Evolutionary conservation across 2,797 vertebrate species (phyloP).

Genomic region (Apodemus agrarius): DNA sequence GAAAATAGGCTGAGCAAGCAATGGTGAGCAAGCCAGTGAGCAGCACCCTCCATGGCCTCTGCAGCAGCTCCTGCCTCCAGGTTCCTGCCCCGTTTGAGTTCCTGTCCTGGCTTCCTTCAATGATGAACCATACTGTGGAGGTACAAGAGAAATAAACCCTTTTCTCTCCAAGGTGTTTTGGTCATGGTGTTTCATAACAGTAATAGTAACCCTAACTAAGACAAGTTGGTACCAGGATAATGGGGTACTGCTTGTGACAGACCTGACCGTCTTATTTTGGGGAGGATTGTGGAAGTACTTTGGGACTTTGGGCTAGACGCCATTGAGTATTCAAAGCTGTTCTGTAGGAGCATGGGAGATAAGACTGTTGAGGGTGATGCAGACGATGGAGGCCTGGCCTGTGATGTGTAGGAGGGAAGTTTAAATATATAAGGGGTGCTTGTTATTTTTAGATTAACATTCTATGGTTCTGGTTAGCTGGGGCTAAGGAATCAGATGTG

Average conservation of each 20-base stretch:
- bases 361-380: not conserved
- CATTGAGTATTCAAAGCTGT: not conserved
- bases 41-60: not conserved
- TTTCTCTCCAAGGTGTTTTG: not conserved
- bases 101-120: not conserved
- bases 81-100: not conserved
- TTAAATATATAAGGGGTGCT: not conserved
- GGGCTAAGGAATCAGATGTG: not conserved
- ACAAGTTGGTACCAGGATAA: not conserved
- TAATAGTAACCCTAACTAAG: not conserved
- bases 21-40: not conserved
- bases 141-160: not conserved
- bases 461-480: not conserved
- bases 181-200: not conserved
- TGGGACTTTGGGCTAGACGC: not conserved
- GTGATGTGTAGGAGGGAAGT: not conserved
- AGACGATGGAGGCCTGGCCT: not conserved
- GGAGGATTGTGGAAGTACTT: not conserved
- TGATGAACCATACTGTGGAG: not conserved
- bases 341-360: not conserved
- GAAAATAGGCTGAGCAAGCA: not conserved
- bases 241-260: not conserved
- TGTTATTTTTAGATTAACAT: not conserved
- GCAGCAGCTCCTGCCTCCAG: not conserved
- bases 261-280: not conserved